A percentile compares a stretch with the other conserved stretches of the same genome.
Conservation (phyloP, 2,888 invertebrate species). For the Eulithis prunata region DNA sequence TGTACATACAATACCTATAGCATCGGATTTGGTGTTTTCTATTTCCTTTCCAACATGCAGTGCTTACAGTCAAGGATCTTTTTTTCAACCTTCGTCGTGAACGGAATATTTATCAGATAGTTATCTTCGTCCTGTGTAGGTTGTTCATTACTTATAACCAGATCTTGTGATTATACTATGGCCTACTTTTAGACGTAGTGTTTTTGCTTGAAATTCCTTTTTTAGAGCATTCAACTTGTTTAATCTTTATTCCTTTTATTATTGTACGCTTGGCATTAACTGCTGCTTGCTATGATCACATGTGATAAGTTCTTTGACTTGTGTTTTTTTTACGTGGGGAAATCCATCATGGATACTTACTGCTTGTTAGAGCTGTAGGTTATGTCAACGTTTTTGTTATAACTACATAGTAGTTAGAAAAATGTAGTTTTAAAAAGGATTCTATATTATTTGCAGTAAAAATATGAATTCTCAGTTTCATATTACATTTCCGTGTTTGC, state of each 20-base stretch:
- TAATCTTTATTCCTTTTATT: constrained; percentile 37
- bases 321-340: too few species aligned
- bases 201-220: constrained; percentile 38
- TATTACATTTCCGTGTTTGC: constrained; percentile 17
- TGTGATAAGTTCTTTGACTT: not conserved
- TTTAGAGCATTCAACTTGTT: constrained; percentile 30
- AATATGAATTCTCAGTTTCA: constrained; percentile 7
- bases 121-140: constrained; percentile 57
- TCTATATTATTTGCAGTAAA: not conserved
- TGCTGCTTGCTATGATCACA: not conserved
- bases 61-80: constrained; percentile 69
- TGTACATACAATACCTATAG: constrained; percentile 33
- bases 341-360: too few species aligned
- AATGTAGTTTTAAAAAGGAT: too few species aligned
- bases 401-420: too few species aligned
- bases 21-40: constrained; percentile 24
- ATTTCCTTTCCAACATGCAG: constrained; percentile 39
- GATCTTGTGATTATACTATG: constrained; percentile 41
- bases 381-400: too few species aligned
- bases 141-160: constrained; percentile 37
- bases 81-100: constrained; percentile 30
- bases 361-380: too few species aligned
- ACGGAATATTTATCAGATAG: constrained; percentile 62
- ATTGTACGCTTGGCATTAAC: constrained; percentile 18
- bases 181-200: constrained; percentile 43